A percentile compares a stretch with the other conserved stretches of the same genome.
These are phyloP conservation scores for Sebastolobus altivelis DNA, from an alignment of 2,797 vertebrate species.

Conservation along the genomic window DNA sequence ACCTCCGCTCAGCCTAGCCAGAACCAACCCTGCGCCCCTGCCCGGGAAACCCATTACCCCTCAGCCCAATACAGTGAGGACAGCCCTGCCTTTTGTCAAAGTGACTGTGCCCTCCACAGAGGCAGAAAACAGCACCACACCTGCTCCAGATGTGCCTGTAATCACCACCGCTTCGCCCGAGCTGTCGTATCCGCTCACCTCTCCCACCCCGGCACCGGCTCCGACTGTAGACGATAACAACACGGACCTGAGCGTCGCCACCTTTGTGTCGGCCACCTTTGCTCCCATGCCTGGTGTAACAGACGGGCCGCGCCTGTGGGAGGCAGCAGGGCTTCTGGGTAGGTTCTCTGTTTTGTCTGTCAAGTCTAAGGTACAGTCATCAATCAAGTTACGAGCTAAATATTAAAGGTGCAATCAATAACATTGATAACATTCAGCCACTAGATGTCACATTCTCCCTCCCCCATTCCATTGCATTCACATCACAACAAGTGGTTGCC, in stretches of 20 bases:
- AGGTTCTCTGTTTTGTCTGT: constrained; percentile 12
- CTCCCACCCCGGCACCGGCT: constrained; percentile 45
- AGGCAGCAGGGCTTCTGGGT: constrained; percentile 84
- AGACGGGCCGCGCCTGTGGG: constrained; percentile 79
- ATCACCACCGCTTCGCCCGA: constrained; percentile 27
- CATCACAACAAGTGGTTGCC: too few relatives aligned
- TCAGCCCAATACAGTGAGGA: constrained; percentile 20
- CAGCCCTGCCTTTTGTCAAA: constrained; percentile 26
- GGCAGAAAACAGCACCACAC: constrained; percentile 51
- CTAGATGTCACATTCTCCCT: too few relatives aligned
- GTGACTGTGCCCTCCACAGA: constrained; percentile 20
- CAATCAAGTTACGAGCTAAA: background rate
- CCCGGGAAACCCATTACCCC: constrained; percentile 39
- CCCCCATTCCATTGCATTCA: too few relatives aligned
- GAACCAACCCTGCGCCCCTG: background rate
- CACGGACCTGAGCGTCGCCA: constrained; percentile 70
- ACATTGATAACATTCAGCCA: background rate
- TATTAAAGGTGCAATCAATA: background rate
- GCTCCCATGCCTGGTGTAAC: constrained; percentile 84
- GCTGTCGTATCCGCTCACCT: constrained; percentile 15
- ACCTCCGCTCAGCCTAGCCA: constrained; percentile 26
- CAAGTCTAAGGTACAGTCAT: background rate
- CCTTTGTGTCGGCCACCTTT: constrained; percentile 81
- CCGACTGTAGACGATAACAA: constrained; percentile 38
- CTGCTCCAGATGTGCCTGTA: constrained; percentile 43